phyloP scores from a whole-genome alignment of 2,797 vertebrate species.

The Hippocampus kuda region DNA sequence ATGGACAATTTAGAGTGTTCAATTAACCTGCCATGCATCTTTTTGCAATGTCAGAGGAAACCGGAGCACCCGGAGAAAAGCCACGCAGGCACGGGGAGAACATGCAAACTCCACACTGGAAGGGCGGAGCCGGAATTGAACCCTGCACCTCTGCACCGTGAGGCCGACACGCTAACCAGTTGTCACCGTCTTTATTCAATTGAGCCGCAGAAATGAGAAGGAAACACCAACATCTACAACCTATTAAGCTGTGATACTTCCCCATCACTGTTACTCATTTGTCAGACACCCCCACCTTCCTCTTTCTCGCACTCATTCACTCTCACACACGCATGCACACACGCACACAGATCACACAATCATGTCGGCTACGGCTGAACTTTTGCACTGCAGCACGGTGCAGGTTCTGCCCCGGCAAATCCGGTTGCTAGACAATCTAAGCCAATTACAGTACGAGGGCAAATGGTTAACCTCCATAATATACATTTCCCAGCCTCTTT shows the following conservation, averaged over 20 bases:
- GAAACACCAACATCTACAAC: not conserved
- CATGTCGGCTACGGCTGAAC: constrained; percentile 55
- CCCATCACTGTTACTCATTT: constrained; percentile 7
- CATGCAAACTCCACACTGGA: no score
- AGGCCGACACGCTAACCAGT: no score
- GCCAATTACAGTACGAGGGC: constrained; percentile 92
- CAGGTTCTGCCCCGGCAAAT: constrained; percentile 75
- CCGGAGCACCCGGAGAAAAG: no score
- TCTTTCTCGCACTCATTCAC: constrained; percentile 1
- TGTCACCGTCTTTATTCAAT: not conserved
- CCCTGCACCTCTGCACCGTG: no score
- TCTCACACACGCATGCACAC: not conserved
- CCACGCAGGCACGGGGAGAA: no score
- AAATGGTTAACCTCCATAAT: constrained; percentile 74
- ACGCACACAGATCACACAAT: constrained; percentile 37
- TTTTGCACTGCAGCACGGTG: constrained; percentile 56
- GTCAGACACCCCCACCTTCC: constrained; percentile 29
- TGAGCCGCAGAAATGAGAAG: not conserved
- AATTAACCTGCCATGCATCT: no score
- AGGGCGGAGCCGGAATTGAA: no score
- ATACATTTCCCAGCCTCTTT: constrained; percentile 73
- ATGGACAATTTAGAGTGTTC: no score
- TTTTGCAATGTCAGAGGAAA: no score
- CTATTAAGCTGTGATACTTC: not conserved
- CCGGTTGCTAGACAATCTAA: constrained; percentile 96